Percentiles rank a stretch among this genome's conserved stretches.
Conservation (phyloP, 2,113 vertebrate genomes). For the Hippolais icterina region DNA sequence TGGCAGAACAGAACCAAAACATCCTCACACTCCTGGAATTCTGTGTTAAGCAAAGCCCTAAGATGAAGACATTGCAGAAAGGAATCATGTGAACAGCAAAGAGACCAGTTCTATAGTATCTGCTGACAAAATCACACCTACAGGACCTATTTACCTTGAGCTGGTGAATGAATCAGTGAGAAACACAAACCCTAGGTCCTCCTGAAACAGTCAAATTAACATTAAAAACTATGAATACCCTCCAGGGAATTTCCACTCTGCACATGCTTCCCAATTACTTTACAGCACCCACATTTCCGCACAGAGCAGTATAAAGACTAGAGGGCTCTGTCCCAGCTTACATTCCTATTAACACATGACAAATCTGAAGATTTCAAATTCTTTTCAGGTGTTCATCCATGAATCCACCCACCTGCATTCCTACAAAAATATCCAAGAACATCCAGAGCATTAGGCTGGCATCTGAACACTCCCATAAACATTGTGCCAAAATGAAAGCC, state of each 20-base stretch:
- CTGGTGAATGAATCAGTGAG: background rate
- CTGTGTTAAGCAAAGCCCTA: background rate
- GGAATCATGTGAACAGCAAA: background rate
- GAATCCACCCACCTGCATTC: background rate
- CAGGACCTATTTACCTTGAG: background rate
- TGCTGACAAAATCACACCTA: background rate
- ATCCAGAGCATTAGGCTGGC: background rate
- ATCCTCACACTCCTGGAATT: rapidly evolving
- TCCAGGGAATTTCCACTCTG: background rate
- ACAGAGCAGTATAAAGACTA: background rate
- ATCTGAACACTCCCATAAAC: background rate
- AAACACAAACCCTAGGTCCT: rapidly evolving
- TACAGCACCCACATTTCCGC: background rate
- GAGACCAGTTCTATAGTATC: background rate
- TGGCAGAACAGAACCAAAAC: rapidly evolving
- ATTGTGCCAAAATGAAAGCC: background rate
- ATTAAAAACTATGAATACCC: background rate
- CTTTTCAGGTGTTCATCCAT: background rate
- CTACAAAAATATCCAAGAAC: background rate
- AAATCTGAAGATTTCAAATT: background rate
- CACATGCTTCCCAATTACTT: background rate
- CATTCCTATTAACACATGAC: background rate
- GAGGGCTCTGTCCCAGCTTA: background rate
- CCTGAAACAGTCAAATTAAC: background rate
- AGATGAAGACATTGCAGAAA: background rate